Evolutionary conservation across 2,888 invertebrate genomes (phyloP), one percentile per base, ranked within the genome.

Genomic region (Macrophya alboannulata): DNA sequence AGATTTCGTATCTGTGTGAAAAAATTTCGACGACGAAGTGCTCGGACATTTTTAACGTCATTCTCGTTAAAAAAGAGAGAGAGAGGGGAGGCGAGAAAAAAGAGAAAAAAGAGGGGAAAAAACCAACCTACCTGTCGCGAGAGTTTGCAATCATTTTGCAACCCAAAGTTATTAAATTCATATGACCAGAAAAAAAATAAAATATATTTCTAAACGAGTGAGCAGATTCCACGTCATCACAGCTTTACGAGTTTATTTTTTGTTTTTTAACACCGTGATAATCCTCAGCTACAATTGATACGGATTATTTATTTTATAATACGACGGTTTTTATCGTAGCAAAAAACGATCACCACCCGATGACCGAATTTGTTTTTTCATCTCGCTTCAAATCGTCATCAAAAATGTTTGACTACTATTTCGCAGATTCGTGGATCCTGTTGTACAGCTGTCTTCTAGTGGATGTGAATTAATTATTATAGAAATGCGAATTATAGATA

Each of bases 81-180:
- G 31, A 31, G 31, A 31, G 31, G 3, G 31, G 3, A 31, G 3
- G 31, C 1, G 31, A 31, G 31, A 31, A 31, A 31, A 31, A 31
- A 31, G 31, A 3, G 31, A 31, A 3, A 31, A 31, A 31, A 2
- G 3, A 3, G 3, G 31, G 3, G 3, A 31, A 31, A 31, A 31
- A 31, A 31, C 1, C 3, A 31, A 31, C 31, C 31, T 3, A 31
- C 31, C 31, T 31, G 31, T 31, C 31, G 31, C 31, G 62, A 8
- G n/a, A 62, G 17, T 71, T 40, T 71, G 71, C 40, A 71, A 71
- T 71, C 71, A 71, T 31, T 55, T 71, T 21, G 37, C 37, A 40
- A 17, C 15, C 12, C 17, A 71, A 37, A 71, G 71, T 71, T 71
- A 40, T 71, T 71, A 71, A 71, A 71, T 40, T 71, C 40, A 71